phyloP scores from a whole-genome alignment of 2,113 vertebrate genomes.

The Zapus hudsonius region DNA sequence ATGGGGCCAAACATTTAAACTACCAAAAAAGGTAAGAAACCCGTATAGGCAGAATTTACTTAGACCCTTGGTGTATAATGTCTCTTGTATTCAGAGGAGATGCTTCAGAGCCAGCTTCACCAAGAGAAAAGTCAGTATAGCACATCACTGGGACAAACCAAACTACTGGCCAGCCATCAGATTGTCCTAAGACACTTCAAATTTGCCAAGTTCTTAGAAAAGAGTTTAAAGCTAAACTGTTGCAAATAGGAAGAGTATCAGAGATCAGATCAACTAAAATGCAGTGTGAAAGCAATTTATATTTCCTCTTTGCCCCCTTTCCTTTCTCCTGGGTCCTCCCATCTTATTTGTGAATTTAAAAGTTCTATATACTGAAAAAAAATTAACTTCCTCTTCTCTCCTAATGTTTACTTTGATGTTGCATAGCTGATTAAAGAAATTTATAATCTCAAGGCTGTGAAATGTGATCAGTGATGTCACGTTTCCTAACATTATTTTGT shows the following conservation, averaged over 20 bases:
- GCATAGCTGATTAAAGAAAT: conserved; percentile 38
- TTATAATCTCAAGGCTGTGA: background rate
- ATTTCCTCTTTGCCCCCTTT: background rate
- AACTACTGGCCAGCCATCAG: background rate
- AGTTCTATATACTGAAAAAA: background rate
- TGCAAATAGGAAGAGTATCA: background rate
- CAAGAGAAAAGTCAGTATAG: background rate
- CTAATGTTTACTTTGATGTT: background rate
- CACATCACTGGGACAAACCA: background rate
- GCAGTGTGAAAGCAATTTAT: background rate
- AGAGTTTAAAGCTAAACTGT: background rate
- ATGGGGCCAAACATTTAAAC: too few relatives aligned
- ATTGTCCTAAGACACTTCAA: background rate
- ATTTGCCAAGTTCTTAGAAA: conserved; percentile 9
- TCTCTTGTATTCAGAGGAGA: background rate
- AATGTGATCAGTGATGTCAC: conserved; percentile 6
- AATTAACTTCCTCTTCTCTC: conserved; percentile 43
- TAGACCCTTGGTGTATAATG: background rate
- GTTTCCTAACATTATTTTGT: conserved; percentile 48
- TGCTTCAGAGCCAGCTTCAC: background rate
- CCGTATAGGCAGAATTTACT: background rate
- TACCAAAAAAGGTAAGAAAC: background rate
- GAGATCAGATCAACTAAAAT: background rate
- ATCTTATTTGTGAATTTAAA: conserved; percentile 40
- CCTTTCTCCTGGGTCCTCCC: background rate